Evolutionary conservation across 35 echinoderm and acorn worm genomes (phyloP), one percentile per base, ranked within the genome.

Genomic region (Ophioderma brevispina): DNA sequence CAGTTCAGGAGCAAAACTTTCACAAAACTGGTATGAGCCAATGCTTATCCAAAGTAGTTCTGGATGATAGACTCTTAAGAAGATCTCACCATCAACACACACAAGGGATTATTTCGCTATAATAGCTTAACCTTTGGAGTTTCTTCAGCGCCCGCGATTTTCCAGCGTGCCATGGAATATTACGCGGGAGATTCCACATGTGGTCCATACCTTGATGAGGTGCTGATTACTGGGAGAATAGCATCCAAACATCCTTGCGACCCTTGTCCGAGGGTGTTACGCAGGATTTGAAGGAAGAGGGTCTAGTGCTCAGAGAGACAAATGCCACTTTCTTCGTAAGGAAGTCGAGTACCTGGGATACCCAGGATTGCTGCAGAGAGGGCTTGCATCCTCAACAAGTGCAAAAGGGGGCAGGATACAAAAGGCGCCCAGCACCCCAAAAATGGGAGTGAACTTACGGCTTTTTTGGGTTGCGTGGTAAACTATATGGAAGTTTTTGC

Each of bases 401-500:
- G 79, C 82, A 19, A 94, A 89, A n/a, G n/a, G 30, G 40, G 82
- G 14, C 49, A 80, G 84, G 82, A 83, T 80, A 43, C 11, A n/a
- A 77, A 78, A 39, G 64, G 40, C 86, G 80, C 6, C 37, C 15
- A n/a, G 64, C 92, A 86, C 92, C 92, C 38, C 25, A n/a, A 21
- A 39, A 93, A 94, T 39, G 64, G 90, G 41, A 56, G 2, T 13
- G 55, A 86, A 40, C 90, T 15, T 81, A 94, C 38, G 64, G 81
- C n/a, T n/a, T 1, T 90, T 90, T 34, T 75, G 85, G 92, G 92
- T 32, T 55, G 85, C 1, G 31, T 94, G 15, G 82, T 87, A 28
- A 90, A 94, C 35, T 94, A 94, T 75, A 36, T 80, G 40, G 84
- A 87, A 82, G 85, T 90, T 36, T 91, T 94, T 31, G 82, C 81